Conservation (phyloP, 2,888 invertebrate species). For the Nemotelus pantherinus region DNA sequence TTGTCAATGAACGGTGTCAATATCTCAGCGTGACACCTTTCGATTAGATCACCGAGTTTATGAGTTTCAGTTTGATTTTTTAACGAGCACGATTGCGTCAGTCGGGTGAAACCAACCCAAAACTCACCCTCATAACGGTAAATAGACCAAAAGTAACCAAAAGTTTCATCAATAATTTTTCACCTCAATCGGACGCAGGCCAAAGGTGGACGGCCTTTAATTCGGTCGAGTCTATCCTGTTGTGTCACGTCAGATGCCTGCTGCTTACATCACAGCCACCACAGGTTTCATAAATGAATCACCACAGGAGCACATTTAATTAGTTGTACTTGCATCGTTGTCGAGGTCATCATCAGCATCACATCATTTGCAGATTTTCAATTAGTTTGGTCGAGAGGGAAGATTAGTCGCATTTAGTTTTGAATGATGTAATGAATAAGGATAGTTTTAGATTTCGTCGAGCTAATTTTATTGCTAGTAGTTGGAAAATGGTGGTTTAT, state of each 20-base stretch:
- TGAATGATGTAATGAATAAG: too few relatives aligned
- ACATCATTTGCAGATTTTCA: too few relatives aligned
- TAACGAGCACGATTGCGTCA: slow-evolving; percentile 28
- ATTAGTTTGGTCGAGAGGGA: too few relatives aligned
- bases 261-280: slow-evolving; percentile 9
- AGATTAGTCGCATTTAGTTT: too few relatives aligned
- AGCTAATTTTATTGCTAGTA: too few relatives aligned
- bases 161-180: slow-evolving; percentile 30
- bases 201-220: too few relatives aligned
- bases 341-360: neutral
- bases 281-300: slow-evolving; percentile 6
- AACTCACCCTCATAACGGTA: neutral
- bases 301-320: slow-evolving; percentile 34
- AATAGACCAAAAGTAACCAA: neutral
- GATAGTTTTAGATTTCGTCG: too few relatives aligned
- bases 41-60: slow-evolving; percentile 42
- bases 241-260: slow-evolving; percentile 4
- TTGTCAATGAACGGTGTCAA: slow-evolving; percentile 39
- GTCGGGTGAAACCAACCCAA: neutral
- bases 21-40: slow-evolving; percentile 35
- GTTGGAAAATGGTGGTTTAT: too few relatives aligned
- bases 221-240: too few relatives aligned
- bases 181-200: neutral
- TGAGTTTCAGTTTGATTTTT: slow-evolving; percentile 37
- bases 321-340: neutral